Evolutionary conservation across 2,888 invertebrate species (phyloP).

Genomic region (Lobophora halterata): DNA sequence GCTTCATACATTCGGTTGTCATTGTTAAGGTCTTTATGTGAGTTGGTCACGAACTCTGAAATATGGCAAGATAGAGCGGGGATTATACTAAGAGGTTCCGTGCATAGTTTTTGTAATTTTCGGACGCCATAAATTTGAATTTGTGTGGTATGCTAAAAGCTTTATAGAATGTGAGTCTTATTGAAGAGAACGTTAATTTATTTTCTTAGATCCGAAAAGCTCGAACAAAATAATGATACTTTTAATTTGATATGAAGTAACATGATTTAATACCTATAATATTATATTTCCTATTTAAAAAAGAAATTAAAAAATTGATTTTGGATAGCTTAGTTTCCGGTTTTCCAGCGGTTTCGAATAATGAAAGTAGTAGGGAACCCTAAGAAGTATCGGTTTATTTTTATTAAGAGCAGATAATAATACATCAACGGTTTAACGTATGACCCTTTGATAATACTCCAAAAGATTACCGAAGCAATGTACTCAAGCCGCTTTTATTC

Average conservation of each 20-base stretch:
- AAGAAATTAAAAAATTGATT: no score
- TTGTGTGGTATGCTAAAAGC: conserved; percentile 12
- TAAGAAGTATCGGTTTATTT: conserved; percentile 45
- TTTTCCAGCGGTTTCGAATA: no score
- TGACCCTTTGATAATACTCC: conserved; percentile 38
- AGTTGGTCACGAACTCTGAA: conserved; percentile 48
- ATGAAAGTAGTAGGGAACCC: conserved; percentile 39
- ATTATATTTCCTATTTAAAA: no score
- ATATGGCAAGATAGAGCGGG: conserved; percentile 10
- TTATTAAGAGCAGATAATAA: conserved; percentile 67
- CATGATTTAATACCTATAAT: no score
- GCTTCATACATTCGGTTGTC: conserved; percentile 50
- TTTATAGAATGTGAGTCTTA: not conserved
- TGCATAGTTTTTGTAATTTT: conserved; percentile 16
- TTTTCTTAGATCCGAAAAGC: no score
- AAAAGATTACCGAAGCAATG: conserved; percentile 52
- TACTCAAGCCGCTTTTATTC: conserved; percentile 58
- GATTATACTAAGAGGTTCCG: conserved; percentile 24
- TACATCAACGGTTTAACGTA: conserved; percentile 68
- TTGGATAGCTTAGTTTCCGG: no score
- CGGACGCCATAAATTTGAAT: conserved; percentile 4
- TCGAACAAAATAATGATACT: no score
- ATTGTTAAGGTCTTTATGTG: conserved; percentile 50
- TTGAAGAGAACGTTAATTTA: no score
- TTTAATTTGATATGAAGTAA: no score